Base-by-base conservation (phyloP, 2,888 invertebrate species). In the Sepioteuthis lessoniana region DNA sequence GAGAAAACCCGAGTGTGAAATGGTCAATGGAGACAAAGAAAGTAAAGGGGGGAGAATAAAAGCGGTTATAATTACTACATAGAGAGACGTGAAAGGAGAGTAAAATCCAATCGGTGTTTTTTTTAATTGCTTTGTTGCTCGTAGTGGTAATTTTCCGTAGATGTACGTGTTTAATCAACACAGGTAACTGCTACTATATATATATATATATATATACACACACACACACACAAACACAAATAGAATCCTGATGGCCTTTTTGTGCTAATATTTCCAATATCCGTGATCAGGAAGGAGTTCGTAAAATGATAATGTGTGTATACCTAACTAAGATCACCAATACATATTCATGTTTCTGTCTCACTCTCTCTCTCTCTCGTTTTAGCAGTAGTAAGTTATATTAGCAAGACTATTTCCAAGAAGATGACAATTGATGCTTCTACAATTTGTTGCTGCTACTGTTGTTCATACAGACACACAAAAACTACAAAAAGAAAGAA, bases 391-490 rank as follows among this genome's bases (percentile, higher is more conserved):
- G 55, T 21, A 55, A 55, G 55, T 55, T 55, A 55, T 55, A 55
- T 55, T 21, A 55, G 55, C 28, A 25, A 25, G 55, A 55, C 55
- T 55, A 55, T n/a, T 16, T 19, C 76, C 76, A 35, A 76, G 76
- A 76, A 76, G 76, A 76, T 76, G 76, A 76, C 35, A 76, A 76
- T 76, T 76, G 76, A 76, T 76, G 76, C 76, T 76, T 76, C 76
- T 76, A n/a, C 76, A 55, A n/a, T 35, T 35, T 76, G n/a, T n/a
- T 76, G 76, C n/a, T 76, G 76, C 76, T 76, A 35, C 76, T n/a
- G 76, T 25, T 55, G 21, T 7, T 5, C 76, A 76, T n/a, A n/a
- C n/a, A 76, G 13, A 76, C n/a, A 35, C 31, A 55, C 5, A 2
- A 28, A 60, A 60, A 8, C 60, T 25, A 28, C 31, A 31, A 60